Conservation (phyloP, 2,797 vertebrate genomes). For the Jordanella pulchra region DNA sequence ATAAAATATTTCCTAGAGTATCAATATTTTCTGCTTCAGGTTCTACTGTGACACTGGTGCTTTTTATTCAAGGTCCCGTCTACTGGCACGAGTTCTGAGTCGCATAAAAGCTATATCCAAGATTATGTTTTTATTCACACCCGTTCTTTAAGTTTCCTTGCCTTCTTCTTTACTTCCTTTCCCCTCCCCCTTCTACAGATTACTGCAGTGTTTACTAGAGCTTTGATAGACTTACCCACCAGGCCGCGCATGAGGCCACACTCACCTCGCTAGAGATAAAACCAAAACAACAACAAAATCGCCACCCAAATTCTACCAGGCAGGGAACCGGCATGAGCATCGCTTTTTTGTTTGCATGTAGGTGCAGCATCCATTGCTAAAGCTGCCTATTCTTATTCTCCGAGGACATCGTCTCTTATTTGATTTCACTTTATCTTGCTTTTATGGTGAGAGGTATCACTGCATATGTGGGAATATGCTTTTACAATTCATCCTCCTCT, state of each 20-base stretch:
- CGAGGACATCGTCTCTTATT: constrained; percentile 20
- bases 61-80: constrained; percentile 8
- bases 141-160: constrained; percentile 10
- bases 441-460: constrained; percentile 41
- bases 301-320: not conserved
- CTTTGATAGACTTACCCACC: constrained; percentile 77
- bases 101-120: constrained; percentile 23
- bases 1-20: too few relatives aligned
- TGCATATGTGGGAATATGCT: constrained; percentile 45
- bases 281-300: constrained; percentile 51
- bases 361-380: constrained; percentile 34
- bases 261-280: constrained; percentile 59
- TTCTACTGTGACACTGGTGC: not conserved
- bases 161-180: not conserved
- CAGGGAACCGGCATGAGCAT: constrained; percentile 6
- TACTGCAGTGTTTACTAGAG: constrained; percentile 76
- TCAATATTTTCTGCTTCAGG: not conserved
- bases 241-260: constrained; percentile 74
- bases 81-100: constrained; percentile 30
- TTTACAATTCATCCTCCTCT: constrained; percentile 42
- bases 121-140: constrained; percentile 4
- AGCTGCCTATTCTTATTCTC: constrained; percentile 29
- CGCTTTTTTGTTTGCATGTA: constrained; percentile 39
- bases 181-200: constrained; percentile 56
- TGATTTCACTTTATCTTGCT: constrained; percentile 39